Base-by-base conservation (phyloP, 2,888 invertebrate species). In the Drosophila flavopinicola region DNA sequence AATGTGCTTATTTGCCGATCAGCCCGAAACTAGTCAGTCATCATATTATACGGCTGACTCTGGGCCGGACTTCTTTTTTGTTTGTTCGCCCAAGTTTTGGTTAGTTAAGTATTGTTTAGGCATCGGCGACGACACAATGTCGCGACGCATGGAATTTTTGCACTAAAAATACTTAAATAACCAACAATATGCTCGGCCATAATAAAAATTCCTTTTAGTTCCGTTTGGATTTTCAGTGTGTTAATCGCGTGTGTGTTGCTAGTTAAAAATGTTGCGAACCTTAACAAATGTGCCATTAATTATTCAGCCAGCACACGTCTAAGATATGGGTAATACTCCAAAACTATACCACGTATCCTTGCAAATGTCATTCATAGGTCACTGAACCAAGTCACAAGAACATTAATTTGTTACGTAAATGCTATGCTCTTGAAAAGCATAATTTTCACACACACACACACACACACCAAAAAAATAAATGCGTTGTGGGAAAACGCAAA, bases 301-400 rank as follows among this genome's bases (percentile, higher is more conserved):
- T 32, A 56, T 56, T 33, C 6, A 13, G 32, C 6, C 32, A 11
- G 1, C 32, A 20, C 25, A 49, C 9, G 11, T 2, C 10, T 7
- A 27, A 27, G 1, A 24, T 7, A 6, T 23, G 23, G 10, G 1
- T 13, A 24, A 17, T 20, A 37, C 15, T 1, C 11, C 0, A 6
- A 33, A 41, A 33, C 20, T 20, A 17, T 6, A 2, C 10, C 33
- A 2, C 11, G 24, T 44, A 64, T 67, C 80, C 82, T 80, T 68
- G 67, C 48, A 60, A 65, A 80, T 85, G 85, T 56, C 79, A 74
- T 85, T 85, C 67, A 66, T 41, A 80, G 78, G 85, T 78, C 82
- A 66, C 68, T 63, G 53, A 75, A 71, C 49, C 37, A 32, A 32
- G 38, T n/a, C n/a, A 27, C 41, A 10, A 45, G 27, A 42, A 27